These are phyloP conservation scores for Turnix velox DNA, from an alignment of 2,113 vertebrate species.

Conservation along the genomic window DNA sequence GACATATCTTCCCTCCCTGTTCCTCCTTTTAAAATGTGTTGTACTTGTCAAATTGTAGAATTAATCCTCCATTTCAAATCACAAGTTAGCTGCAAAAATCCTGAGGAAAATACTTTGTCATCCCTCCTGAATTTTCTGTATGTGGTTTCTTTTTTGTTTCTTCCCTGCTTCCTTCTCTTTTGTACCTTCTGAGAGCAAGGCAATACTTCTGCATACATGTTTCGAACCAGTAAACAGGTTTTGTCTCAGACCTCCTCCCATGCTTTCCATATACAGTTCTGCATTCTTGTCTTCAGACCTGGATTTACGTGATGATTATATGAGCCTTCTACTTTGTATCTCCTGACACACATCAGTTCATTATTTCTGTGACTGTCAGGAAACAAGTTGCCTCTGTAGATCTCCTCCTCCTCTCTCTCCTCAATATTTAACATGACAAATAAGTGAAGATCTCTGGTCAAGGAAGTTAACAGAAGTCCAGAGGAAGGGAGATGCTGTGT, in stretches of 20 bases:
- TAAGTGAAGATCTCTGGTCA: background rate
- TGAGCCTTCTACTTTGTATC: background rate
- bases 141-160: background rate
- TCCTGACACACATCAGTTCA: conserved; percentile 2
- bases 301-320: background rate
- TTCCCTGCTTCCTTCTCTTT: background rate
- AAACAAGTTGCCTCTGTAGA: background rate
- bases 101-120: background rate
- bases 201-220: background rate
- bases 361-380: conserved; percentile 1
- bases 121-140: background rate
- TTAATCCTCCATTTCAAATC: conserved; percentile 6
- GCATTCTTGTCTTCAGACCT: background rate
- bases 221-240: background rate
- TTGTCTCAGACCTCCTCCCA: background rate
- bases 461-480: background rate
- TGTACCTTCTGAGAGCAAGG: background rate
- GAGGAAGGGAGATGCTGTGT: background rate
- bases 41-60: background rate
- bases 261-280: background rate
- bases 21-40: conserved; percentile 4
- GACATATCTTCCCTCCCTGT: background rate
- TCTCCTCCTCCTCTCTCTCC: background rate
- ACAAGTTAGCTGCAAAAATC: background rate
- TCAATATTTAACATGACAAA: background rate